phyloP scores from a whole-genome alignment of 2,797 vertebrate genomes.

The Urophycis tenuis region DNA sequence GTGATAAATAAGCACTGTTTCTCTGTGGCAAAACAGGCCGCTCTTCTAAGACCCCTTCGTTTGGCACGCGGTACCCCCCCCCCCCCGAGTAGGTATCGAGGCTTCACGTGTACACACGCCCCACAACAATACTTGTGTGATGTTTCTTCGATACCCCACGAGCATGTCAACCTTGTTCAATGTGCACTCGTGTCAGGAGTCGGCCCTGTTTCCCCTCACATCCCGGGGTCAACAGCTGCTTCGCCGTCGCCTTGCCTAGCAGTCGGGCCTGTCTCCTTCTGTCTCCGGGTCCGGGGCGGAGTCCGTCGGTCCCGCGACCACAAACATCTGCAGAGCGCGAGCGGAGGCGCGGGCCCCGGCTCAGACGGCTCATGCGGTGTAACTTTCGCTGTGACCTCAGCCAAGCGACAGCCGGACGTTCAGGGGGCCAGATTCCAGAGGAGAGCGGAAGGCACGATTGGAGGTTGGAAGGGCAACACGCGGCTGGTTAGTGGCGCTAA shows the following conservation, averaged over 20 bases:
- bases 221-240: too few species aligned
- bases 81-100: not conserved
- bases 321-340: not conserved
- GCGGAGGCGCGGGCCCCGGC: not conserved
- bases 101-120: not conserved
- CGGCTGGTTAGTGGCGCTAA: not conserved
- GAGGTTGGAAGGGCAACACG: not conserved
- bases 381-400: not conserved
- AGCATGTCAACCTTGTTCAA: too few species aligned
- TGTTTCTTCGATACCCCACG: not conserved
- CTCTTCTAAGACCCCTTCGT: slow-evolving; percentile 43
- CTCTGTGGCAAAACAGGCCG: slow-evolving; percentile 38
- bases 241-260: too few species aligned
- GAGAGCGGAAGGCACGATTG: not conserved
- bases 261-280: too few species aligned
- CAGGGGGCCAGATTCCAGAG: not conserved
- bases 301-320: not conserved
- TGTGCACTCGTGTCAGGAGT: too few species aligned
- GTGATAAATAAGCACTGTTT: slow-evolving; percentile 63
- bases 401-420: not conserved
- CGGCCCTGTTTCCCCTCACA: too few species aligned
- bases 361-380: not conserved
- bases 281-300: not conserved
- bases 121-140: not conserved
- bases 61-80: not conserved